A percentile compares a stretch with the other conserved stretches of the same genome.
Conservation (phyloP, 2,113 vertebrate genomes). For the Clarias macrocephalus region DNA sequence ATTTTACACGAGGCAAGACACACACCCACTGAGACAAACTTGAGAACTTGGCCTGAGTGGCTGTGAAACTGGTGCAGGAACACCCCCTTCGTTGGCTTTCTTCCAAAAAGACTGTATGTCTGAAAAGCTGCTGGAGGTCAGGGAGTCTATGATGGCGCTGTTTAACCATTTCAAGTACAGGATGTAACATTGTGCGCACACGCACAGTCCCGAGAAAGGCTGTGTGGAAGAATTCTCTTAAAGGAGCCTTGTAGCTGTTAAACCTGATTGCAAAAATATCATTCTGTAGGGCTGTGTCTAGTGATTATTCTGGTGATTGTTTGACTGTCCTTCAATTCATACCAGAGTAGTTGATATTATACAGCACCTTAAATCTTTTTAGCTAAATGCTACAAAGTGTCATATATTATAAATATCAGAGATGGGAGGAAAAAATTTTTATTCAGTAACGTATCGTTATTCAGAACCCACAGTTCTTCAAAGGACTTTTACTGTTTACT, state of each 20-base stretch:
- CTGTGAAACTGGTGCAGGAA: not conserved
- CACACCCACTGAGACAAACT: not conserved
- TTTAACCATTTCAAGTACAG: conserved; percentile 47
- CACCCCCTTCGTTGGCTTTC: not conserved
- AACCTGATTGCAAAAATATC: not conserved
- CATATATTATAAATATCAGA: not conserved
- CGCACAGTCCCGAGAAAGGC: not conserved
- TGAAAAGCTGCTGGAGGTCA: conserved; percentile 12
- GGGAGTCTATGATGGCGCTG: not conserved
- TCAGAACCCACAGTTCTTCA: too few species aligned
- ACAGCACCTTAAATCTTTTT: not conserved
- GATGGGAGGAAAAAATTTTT: too few species aligned
- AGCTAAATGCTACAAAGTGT: not conserved
- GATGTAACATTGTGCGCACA: conserved; percentile 19
- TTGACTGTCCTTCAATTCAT: not conserved
- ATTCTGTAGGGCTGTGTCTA: not conserved
- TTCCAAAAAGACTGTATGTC: not conserved
- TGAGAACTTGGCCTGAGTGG: not conserved
- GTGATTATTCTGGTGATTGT: not conserved
- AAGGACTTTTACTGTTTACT: not conserved
- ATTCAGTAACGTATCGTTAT: too few species aligned
- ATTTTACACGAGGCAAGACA: not conserved
- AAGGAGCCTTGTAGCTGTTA: not conserved
- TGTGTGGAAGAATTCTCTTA: conserved; percentile 1
- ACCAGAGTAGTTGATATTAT: not conserved